Evolutionary conservation across 2,797 vertebrate genomes (phyloP).

Genomic region (Microctenopoma steveboyesi): DNA sequence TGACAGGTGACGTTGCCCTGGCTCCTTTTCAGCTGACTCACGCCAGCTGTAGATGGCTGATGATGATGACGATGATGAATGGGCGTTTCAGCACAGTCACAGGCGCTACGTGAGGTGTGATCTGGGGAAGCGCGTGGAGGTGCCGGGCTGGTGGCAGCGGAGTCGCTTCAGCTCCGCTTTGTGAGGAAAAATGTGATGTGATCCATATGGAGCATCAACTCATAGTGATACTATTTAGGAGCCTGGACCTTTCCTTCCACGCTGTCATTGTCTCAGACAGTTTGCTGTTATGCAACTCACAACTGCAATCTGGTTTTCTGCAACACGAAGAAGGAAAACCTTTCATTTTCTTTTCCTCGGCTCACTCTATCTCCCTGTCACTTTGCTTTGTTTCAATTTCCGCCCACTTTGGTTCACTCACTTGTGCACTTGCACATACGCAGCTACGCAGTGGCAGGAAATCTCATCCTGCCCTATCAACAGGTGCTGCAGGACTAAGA

Average conservation of each 20-base stretch:
- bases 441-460: conserved; percentile 38
- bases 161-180: not conserved
- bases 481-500: conserved; percentile 60
- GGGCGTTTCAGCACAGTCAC: not conserved
- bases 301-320: not conserved
- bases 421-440: conserved; percentile 6
- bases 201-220: not conserved
- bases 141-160: not conserved
- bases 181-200: not conserved
- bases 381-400: conserved; percentile 5
- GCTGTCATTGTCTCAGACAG: conserved; percentile 7
- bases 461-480: conserved; percentile 58
- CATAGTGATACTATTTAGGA: not conserved
- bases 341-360: not conserved
- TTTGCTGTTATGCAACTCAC: not conserved
- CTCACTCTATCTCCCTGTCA: not conserved
- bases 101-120: not conserved
- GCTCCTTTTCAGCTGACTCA: conserved; percentile 3
- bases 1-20: not conserved
- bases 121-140: not conserved
- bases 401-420: conserved; percentile 8
- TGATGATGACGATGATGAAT: conserved; percentile 9
- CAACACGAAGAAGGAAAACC: not conserved
- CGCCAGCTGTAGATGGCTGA: not conserved
- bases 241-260: conserved; percentile 10